Evolutionary conservation across 2,888 invertebrate genomes (phyloP).

Genomic region (Napeogenes inachia): DNA sequence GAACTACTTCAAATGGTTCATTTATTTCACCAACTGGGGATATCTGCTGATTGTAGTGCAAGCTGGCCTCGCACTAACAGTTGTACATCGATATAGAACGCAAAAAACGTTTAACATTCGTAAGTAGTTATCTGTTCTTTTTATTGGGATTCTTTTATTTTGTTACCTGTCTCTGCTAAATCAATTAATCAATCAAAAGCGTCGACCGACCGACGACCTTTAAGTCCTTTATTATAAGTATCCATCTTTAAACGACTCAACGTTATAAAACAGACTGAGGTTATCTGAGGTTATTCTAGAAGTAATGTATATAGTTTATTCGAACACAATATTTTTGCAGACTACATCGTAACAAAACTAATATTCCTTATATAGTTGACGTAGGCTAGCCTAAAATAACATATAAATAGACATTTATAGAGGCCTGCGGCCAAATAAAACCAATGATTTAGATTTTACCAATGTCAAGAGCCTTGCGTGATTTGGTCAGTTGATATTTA

Average conservation of each 20-base stretch:
- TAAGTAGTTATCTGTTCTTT: constrained; percentile 40
- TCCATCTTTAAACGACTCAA: too few relatives aligned
- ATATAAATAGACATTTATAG: background rate
- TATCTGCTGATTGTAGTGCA: constrained; percentile 77
- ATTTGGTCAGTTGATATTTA: constrained; percentile 42
- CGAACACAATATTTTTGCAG: too few relatives aligned
- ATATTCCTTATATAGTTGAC: background rate
- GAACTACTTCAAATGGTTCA: constrained; percentile 80
- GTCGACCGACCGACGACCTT: too few relatives aligned
- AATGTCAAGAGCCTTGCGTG: constrained; percentile 53
- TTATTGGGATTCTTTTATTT: too few relatives aligned
- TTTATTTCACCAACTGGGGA: constrained; percentile 87
- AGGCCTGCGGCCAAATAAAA: background rate
- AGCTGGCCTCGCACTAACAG: constrained; percentile 71
- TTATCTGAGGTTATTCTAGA: too few relatives aligned
- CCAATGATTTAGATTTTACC: constrained; percentile 29
- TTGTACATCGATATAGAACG: constrained; percentile 67
- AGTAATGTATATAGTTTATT: too few relatives aligned
- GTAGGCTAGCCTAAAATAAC: constrained; percentile 1
- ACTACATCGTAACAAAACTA: too few relatives aligned
- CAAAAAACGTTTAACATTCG: constrained; percentile 49
- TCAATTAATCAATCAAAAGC: too few relatives aligned
- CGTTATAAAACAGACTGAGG: too few relatives aligned
- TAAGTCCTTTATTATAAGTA: too few relatives aligned
- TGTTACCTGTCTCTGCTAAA: too few relatives aligned